Conservation (phyloP, 2,888 invertebrate genomes). For the Lasiommata megera region DNA sequence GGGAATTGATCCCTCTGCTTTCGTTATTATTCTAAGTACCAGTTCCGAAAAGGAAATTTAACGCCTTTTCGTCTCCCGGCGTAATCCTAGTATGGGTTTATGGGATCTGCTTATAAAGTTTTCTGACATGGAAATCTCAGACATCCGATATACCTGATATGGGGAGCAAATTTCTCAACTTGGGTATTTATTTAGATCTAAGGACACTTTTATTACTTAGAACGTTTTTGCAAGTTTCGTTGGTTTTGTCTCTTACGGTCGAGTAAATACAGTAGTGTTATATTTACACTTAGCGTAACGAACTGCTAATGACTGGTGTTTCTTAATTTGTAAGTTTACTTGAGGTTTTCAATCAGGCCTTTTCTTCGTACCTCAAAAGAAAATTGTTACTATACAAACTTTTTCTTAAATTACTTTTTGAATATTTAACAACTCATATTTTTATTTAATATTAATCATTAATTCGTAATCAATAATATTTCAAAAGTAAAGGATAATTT, state of each 20-base stretch:
- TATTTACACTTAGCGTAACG: too few relatives aligned
- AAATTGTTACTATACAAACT: too few relatives aligned
- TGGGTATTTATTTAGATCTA: constrained; percentile 8
- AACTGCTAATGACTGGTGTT: too few relatives aligned
- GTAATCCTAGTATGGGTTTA: constrained; percentile 43
- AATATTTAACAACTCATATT: too few relatives aligned
- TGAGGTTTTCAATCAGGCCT: too few relatives aligned
- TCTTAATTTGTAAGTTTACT: too few relatives aligned
- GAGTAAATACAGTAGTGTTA: too few relatives aligned
- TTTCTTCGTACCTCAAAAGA: too few relatives aligned
- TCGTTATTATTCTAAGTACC: not conserved
- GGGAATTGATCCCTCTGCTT: not conserved
- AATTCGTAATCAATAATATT: too few relatives aligned
- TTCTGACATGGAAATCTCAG: constrained; percentile 14
- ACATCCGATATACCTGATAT: constrained; percentile 3
- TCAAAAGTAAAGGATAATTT: too few relatives aligned
- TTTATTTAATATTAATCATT: too few relatives aligned
- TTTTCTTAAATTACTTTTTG: too few relatives aligned
- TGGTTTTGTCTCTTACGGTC: not conserved
- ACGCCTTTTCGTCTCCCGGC: constrained; percentile 29
- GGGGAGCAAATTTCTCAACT: constrained; percentile 10
- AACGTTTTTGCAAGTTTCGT: not conserved
- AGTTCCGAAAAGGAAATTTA: constrained; percentile 8
- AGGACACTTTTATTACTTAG: not conserved
- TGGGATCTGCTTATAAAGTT: constrained; percentile 32